Base-by-base conservation (phyloP, 2,888 invertebrate species). In the Corythucha ciliata region DNA sequence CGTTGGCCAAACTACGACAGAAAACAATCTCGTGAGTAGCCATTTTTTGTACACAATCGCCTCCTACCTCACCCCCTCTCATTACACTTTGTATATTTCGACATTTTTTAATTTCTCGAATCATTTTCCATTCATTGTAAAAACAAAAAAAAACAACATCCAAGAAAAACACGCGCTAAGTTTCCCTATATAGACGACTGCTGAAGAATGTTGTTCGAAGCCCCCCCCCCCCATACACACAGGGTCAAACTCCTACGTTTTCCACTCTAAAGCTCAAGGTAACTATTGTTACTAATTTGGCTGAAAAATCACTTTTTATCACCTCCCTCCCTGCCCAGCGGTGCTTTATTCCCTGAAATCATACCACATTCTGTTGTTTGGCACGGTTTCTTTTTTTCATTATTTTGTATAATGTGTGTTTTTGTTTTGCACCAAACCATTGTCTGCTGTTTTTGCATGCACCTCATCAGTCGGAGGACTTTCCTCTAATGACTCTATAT, bases 381-480 rank as follows among this genome's bases (percentile, higher is more conserved):
- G 47, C 47, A 36, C 20, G 36, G 20, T 29, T 48, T 32, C 48
- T 55, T 46, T 58, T 53, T 55, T 56, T 57, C 57, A 47, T 56
- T 44, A 58, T 34, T 56, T 56, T 42, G 46, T 48, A 57, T 42
- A 54, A 47, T 58, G 42, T 57, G 53, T 55, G 57, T 56, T 53
- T 63, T 27, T 53, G 44, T 57, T 42, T 48, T 56, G 66, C 70
- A 71, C 72, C 72, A 63, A 69, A 71, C 72, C 75, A 75, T 57
- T 53, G 59, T 54, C 57, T 56, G 54, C 60, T 45, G 60, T 52
- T 59, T 58, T 56, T 48, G 48, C 48, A 48, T 48, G 48, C 34
- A 10, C 10, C 29, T n/a, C n/a, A n/a, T n/a, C n/a, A 74, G 75
- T 65, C 76, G 79, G 63, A 77, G 81, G 78, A 14, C 14, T 55